Base-by-base conservation (phyloP, 2,888 invertebrate genomes). In the Melanchra persicariae region DNA sequence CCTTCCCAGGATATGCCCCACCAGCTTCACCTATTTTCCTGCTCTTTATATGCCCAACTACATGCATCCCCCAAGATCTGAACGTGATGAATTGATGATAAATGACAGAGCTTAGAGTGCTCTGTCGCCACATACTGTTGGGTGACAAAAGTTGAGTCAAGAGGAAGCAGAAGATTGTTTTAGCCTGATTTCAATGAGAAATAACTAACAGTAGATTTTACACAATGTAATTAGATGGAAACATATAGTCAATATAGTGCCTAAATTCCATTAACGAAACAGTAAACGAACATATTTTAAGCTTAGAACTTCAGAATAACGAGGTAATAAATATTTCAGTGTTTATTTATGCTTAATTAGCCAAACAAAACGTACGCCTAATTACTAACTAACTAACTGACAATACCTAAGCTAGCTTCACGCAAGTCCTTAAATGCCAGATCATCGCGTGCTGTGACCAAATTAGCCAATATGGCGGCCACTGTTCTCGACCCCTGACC, bases 401-500 rank as follows among this genome's bases (percentile, higher is more conserved):
- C 12, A 26, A 57, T 19, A 17, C 17, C 49, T 47, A 62, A 67
- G 37, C 30, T 12, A 74, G 30, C 34, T 52, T 45, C 45, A 69
- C 59, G 71, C 52, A 45, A 75, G 6, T 59, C 67, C 69, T 63
- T 70, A 76, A 73, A 72, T 70, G 72, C 17, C 64, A 52, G 62
- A 67, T 68, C 49, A 68, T 81, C 55, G 80, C 80, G 67, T 80
- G 79, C 45, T 47, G 22, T 52, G 30, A 45, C 69, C 69, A 61
- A 77, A 80, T 57, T 72, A 40, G 43, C 24, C 17, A 51, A 51
- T 12, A 67, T 37, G 10, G 52, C 68, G 68, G 57, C 52, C 8
- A 68, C 15, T 63, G 80, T 82, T 77, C 34, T 37, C 69, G 69
- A 82, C 77, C 83, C 75, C 83, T 82, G 83, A 77, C 74, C 83